A percentile compares a stretch with the other conserved stretches of the same genome.
Conservation (phyloP, 2,113 vertebrate species). For the Aegypius monachus region DNA sequence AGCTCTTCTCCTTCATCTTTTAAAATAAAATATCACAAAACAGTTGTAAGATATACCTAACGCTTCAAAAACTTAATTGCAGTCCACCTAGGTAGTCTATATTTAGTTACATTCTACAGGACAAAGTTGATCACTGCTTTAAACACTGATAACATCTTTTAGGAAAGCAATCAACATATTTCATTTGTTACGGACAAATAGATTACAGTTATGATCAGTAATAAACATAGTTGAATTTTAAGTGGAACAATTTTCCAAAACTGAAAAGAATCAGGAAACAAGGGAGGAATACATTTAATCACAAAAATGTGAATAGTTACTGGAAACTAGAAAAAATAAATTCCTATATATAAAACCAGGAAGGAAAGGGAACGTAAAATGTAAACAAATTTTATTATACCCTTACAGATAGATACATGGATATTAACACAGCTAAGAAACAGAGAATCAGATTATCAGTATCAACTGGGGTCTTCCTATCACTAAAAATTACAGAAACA, state of each 20-base stretch:
- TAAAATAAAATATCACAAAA: not conserved
- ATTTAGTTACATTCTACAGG: not conserved
- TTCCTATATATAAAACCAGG: not conserved
- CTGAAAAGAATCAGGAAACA: not conserved
- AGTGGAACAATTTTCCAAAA: not conserved
- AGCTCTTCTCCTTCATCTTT: not conserved
- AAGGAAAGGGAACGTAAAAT: not conserved
- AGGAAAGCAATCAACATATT: not conserved
- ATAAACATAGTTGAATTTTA: not conserved
- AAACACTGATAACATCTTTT: not conserved
- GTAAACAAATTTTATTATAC: not conserved
- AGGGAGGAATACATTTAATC: not conserved
- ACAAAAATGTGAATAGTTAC: not conserved
- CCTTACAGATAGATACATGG: not conserved
- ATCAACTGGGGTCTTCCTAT: not conserved
- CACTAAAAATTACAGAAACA: not conserved
- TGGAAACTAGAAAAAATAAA: not conserved
- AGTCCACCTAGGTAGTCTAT: not conserved
- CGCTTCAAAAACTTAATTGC: not conserved
- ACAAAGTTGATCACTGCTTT: not conserved
- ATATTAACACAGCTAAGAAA: not conserved
- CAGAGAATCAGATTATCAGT: not conserved
- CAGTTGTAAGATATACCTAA: not conserved
- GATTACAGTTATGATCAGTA: not conserved
- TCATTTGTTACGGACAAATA: not conserved